phyloP scores from a whole-genome alignment of 2,797 vertebrate species.

The Gambusia yucatana region DNA sequence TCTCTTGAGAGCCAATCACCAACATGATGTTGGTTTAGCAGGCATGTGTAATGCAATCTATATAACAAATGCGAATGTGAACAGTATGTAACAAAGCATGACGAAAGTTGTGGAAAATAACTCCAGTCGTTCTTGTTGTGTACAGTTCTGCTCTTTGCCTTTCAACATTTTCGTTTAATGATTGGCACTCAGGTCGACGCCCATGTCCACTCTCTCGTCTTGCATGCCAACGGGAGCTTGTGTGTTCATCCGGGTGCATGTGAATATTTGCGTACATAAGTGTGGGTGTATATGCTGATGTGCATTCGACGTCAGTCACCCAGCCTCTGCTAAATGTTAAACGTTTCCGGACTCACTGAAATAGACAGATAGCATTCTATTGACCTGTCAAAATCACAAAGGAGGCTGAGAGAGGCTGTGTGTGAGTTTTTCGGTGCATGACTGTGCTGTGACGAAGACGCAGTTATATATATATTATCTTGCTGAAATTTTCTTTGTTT shows the following conservation, averaged over 20 bases:
- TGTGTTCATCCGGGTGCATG: constrained; percentile 14
- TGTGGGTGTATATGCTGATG: constrained; percentile 20
- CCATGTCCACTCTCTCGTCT: constrained; percentile 14
- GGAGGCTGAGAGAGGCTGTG: constrained; percentile 35
- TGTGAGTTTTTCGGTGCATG: constrained; percentile 22
- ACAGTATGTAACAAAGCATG: neutral
- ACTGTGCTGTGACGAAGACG: constrained; percentile 41
- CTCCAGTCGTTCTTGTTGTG: neutral
- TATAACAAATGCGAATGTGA: neutral
- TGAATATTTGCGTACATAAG: constrained; percentile 16
- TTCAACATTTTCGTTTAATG: constrained; percentile 16
- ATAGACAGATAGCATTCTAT: constrained; percentile 64
- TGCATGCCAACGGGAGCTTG: constrained; percentile 27
- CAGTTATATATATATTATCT: constrained; percentile 42
- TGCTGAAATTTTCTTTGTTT: constrained; percentile 26
- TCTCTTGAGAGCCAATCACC: neutral
- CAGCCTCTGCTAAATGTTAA: constrained; percentile 73
- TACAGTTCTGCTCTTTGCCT: neutral
- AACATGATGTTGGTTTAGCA: neutral
- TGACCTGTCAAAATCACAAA: constrained; percentile 69
- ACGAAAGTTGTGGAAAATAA: neutral
- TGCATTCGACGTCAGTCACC: constrained; percentile 57
- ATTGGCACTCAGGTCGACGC: constrained; percentile 42
- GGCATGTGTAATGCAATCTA: neutral
- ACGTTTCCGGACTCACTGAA: constrained; percentile 58